Evolutionary conservation across 2,797 vertebrate genomes (phyloP).

Genomic region (Acrocephalus scirpaceus): DNA sequence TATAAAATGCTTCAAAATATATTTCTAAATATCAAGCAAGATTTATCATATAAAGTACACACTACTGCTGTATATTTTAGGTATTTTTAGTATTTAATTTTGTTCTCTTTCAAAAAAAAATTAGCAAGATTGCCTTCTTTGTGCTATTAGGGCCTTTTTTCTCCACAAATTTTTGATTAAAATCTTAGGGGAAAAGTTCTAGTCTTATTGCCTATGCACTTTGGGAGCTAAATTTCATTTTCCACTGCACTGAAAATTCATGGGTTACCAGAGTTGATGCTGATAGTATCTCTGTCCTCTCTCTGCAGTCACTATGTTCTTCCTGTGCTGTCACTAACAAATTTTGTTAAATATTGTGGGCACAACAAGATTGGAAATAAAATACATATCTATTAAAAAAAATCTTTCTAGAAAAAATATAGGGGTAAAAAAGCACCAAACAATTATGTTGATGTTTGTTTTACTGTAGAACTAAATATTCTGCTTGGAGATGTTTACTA

Average conservation of each 20-base stretch:
- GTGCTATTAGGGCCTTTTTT: fast-evolving
- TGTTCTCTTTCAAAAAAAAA: not conserved
- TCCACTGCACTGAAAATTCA: not conserved
- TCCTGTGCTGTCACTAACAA: not conserved
- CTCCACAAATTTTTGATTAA: not conserved
- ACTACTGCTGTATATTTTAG: not conserved
- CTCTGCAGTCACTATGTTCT: not conserved
- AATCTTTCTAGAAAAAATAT: not conserved
- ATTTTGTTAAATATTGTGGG: not conserved
- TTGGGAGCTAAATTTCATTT: not conserved
- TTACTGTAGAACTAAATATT: not conserved
- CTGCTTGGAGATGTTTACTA: not conserved
- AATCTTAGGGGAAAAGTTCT: not conserved
- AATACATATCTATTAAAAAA: not conserved
- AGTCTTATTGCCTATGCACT: not conserved
- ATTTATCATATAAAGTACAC: not conserved
- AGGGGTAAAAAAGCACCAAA: not conserved
- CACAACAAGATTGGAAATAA: not conserved
- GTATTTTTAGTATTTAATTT: not conserved
- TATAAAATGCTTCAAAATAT: not conserved
- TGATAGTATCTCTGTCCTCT: not conserved
- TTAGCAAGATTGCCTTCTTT: not conserved
- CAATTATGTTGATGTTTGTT: not conserved
- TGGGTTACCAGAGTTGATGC: fast-evolving
- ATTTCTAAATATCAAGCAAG: not conserved